Base-by-base conservation (phyloP, 2,888 invertebrate species). In the Caenorhabditis imperialis region DNA sequence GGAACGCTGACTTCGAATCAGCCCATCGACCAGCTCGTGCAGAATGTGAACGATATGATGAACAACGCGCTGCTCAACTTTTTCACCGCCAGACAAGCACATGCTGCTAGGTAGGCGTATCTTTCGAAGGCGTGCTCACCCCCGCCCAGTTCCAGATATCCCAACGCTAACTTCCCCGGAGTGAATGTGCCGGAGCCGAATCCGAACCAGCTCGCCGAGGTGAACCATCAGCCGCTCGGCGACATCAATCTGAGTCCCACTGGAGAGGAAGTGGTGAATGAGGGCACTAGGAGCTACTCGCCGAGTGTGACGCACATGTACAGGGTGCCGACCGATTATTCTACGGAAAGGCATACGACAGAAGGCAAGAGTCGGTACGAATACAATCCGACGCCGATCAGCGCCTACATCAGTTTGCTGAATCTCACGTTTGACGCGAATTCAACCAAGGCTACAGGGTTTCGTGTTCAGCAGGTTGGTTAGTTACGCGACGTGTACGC, bases 1-100 rank as follows among this genome's bases (percentile, higher is more conserved):
- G 27, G 22, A 5, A 6, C 6, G 2, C n/a, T 45, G 1, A 20
- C 33, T 16, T 23, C 25, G 42, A 53, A 65, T 22, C 63, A 65
- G 18, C 54, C 55, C 0, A 27, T 65, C 4, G 54, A 48, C 6
- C 25, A 30, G 2, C 25, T 65, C 5, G 45, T 65, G 22, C 12
- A 30, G 0, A 40, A 65, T 25, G 42, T 65, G 10, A 65, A 65
- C 23, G 5, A 35, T 4, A 33, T 65, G 47, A 65, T 65, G 63
- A 65, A 65, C n/a, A 37, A 65, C 16, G 63, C 63, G 30, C 16
- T 65, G 40, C 14, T 22, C 37, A 48, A 55, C 23, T 65, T 65
- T 25, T 65, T 65, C 42, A 27, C n/a, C 5, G 23, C 35, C 7
- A 22, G 20, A 8, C 16, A 47, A 47, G 30, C 30, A 7, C 30